Evolutionary conservation across 2,888 invertebrate genomes (phyloP).

Genomic region (Drosophila setosimentum): DNA sequence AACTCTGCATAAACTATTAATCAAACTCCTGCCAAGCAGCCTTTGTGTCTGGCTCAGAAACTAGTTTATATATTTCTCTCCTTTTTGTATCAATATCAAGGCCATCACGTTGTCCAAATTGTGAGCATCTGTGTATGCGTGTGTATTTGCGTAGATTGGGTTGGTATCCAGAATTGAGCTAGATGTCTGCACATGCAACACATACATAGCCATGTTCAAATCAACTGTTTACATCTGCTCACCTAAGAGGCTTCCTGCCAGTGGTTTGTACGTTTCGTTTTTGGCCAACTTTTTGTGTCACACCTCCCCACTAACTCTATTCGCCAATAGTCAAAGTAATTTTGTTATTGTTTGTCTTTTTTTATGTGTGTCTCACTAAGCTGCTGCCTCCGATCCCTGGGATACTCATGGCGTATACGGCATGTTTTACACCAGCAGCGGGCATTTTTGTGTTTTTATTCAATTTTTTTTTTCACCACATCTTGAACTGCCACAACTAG

Average conservation of each 20-base stretch:
- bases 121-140: conserved; percentile 10
- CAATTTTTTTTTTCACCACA: conserved; percentile 25
- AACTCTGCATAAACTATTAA: neutral
- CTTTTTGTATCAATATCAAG: conserved; percentile 38
- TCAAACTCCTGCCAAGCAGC: neutral
- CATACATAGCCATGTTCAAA: conserved; percentile 14
- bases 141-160: conserved; percentile 15
- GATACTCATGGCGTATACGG: conserved; percentile 40
- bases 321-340: conserved; percentile 46
- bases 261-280: conserved; percentile 45
- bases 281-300: conserved; percentile 48
- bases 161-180: conserved; percentile 44
- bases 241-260: conserved; percentile 28
- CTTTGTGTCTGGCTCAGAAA: neutral
- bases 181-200: conserved; percentile 21
- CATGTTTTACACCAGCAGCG: conserved; percentile 50
- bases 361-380: conserved; percentile 23
- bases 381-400: conserved; percentile 36
- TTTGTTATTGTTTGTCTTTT: conserved; percentile 36
- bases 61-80: neutral
- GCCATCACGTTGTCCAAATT: conserved; percentile 29
- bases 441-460: conserved; percentile 27
- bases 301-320: conserved; percentile 35
- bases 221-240: conserved; percentile 36
- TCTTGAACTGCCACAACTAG: conserved; percentile 56